Evolutionary conservation across 2,113 vertebrate species (phyloP).

Genomic region (Elaphurus davidianus): DNA sequence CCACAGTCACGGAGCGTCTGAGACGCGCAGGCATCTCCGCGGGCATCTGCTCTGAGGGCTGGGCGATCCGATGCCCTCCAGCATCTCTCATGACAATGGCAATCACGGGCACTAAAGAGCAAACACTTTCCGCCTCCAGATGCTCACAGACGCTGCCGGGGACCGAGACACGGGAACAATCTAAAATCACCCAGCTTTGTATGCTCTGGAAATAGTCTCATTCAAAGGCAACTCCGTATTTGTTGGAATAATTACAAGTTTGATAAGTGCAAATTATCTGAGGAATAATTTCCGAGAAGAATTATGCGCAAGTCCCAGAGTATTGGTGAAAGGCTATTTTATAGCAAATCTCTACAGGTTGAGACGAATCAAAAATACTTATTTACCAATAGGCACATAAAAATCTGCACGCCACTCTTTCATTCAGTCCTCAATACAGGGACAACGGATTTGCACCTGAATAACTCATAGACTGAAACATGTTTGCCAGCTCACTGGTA

Average conservation of each 20-base stretch:
- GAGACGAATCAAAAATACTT: background rate
- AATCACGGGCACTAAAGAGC: conserved; percentile 42
- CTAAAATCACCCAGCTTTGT: conserved; percentile 61
- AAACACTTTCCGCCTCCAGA: background rate
- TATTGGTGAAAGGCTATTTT: background rate
- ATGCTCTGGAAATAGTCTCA: conserved; percentile 7
- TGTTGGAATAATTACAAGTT: conserved; percentile 51
- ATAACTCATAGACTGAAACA: background rate
- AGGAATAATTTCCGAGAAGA: conserved; percentile 31
- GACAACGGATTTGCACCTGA: background rate
- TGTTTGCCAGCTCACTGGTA: background rate
- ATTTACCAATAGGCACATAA: background rate
- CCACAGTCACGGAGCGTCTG: background rate
- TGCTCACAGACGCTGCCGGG: background rate
- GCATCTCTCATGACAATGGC: background rate
- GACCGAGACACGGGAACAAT: background rate
- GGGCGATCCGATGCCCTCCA: conserved; percentile 12
- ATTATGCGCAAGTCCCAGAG: background rate
- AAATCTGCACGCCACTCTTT: background rate
- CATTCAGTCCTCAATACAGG: background rate
- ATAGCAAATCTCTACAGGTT: background rate
- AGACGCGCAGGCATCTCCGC: conserved; percentile 35
- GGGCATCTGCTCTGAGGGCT: conserved; percentile 44
- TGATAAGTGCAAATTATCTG: conserved; percentile 13
- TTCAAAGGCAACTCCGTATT: background rate